Conservation (phyloP, 2,797 vertebrate genomes). For the Molothrus aeneus region DNA sequence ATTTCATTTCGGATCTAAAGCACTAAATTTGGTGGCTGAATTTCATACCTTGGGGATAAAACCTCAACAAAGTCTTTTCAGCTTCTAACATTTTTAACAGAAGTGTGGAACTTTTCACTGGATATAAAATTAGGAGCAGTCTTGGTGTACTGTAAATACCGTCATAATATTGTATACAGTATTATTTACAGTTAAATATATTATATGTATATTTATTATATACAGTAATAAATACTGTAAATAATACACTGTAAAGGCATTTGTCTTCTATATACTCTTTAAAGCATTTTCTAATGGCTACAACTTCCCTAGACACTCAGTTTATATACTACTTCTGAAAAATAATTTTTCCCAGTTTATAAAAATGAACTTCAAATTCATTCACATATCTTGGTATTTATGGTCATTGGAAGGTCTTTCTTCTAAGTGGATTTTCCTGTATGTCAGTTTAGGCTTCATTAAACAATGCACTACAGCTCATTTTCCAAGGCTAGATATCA, state of each 20-base stretch:
- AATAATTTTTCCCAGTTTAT: background rate
- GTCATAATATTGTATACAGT: background rate
- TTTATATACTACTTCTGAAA: background rate
- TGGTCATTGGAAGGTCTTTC: background rate
- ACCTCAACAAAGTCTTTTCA: background rate
- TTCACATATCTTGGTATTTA: background rate
- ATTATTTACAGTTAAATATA: background rate
- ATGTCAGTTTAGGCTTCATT: background rate
- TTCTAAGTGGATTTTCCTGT: background rate
- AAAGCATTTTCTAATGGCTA: background rate
- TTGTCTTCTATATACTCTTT: background rate
- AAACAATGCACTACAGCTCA: background rate
- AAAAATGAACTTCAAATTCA: background rate
- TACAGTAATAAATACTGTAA: background rate
- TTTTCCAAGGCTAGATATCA: background rate
- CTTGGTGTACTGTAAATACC: background rate
- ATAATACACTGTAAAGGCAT: background rate
- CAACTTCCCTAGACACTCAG: background rate
- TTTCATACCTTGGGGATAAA: background rate
- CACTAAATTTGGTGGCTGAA: background rate
- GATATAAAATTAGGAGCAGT: background rate
- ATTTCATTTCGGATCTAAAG: background rate
- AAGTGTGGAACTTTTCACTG: background rate
- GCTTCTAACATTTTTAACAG: background rate
- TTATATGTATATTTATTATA: background rate